Base-by-base conservation (phyloP, 2,113 vertebrate species). In the Zosterops borbonicus region DNA sequence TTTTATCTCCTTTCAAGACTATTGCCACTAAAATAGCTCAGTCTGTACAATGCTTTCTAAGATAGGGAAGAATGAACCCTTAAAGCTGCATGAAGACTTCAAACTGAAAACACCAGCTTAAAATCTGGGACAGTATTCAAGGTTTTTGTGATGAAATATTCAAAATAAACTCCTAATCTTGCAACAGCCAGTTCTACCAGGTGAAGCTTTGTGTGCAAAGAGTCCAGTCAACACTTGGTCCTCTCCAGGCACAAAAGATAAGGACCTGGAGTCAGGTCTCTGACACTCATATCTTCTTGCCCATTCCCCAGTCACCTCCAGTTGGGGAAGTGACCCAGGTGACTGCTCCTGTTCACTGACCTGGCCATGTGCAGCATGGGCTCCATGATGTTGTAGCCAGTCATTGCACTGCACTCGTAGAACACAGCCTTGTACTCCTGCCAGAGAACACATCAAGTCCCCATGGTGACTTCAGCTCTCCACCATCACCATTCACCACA, bases 401-500 rank as follows among this genome's bases (percentile, higher is more conserved):
- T 98, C 95, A 97, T 97, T 1, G 97, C 98, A 0, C 98, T 99
- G 97, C 98, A 99, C 97, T 99, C 98, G 4, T 98, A 98, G 97
- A 99, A 99, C 70, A 98, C 92, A 87, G 98, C 98, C 63, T 98
- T 94, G 94, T 98, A 98, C 60, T 98, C 98, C 98, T 99, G 97
- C 69, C 86, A 83, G 82, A 93, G 68, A 97, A 49, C 68, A 95
- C 68, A 97, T 53, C 39, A 53, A 79, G 74, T 24, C 35, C 31
- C 31, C 42, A 2, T 0, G 1, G 56, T 59, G 35, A 56, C 65
- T 83, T 64, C 79, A 74, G 68, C 55, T 67, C 65, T 53, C 12
- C 44, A 11, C 18, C 28, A 31, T 8, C 73, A 41, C 21, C 42
- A 12, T 11, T 21, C 41, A 41, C 42, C 49, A 14, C 37, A 42